Conservation (phyloP, 2,797 vertebrate species). For the Zalophus californianus region DNA sequence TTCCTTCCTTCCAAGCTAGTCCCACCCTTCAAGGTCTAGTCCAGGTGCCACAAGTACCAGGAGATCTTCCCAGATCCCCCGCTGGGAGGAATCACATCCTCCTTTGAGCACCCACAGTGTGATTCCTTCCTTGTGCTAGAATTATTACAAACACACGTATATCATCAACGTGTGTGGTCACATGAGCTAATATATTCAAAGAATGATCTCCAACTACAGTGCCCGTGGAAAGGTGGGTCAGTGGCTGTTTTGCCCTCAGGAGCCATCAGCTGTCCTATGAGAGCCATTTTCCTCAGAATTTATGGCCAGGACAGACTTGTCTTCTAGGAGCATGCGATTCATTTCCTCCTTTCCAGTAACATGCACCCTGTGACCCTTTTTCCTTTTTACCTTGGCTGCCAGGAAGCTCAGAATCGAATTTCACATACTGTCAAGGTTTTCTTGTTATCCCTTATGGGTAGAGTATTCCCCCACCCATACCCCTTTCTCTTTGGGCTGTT, state of each 20-base stretch:
- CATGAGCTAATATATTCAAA: not conserved
- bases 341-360: not conserved
- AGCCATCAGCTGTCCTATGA: not conserved
- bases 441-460: no score
- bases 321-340: not conserved
- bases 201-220: not conserved
- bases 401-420: not conserved
- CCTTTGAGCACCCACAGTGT: not conserved
- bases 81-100: not conserved
- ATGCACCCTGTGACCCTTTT: not conserved
- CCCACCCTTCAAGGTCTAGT: not conserved
- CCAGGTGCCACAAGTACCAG: not conserved
- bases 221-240: no score
- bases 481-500: not conserved
- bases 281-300: not conserved
- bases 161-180: not conserved
- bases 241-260: not conserved
- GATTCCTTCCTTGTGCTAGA: not conserved
- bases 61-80: not conserved
- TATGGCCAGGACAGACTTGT: not conserved
- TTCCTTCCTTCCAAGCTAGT: not conserved
- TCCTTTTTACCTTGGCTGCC: not conserved
- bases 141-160: rapidly evolving
- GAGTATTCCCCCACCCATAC: not conserved
- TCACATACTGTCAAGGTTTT: not conserved